Conservation (phyloP, 2,113 vertebrate genomes). For the Cryptomyrus ogoouensis region DNA sequence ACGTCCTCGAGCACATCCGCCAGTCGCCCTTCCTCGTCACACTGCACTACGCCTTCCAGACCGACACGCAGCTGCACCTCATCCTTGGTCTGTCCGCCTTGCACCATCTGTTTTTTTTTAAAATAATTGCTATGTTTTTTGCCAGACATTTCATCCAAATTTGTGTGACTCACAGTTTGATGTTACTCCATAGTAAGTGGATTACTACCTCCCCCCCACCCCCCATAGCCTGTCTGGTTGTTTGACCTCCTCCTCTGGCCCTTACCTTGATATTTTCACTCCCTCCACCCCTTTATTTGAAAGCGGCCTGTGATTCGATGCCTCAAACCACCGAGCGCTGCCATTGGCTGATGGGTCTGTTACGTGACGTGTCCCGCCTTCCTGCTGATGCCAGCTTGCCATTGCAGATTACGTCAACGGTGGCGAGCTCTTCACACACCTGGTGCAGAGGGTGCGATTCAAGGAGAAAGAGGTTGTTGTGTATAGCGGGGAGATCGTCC, state of each 20-base stretch:
- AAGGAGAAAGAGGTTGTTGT: constrained; percentile 86
- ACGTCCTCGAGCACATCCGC: constrained; percentile 91
- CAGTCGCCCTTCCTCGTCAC: constrained; percentile 91
- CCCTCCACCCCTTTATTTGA: background rate
- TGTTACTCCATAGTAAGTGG: background rate
- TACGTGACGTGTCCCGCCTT: background rate
- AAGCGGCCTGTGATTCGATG: background rate
- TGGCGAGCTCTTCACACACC: constrained; percentile 94
- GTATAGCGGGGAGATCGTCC: constrained; percentile 89
- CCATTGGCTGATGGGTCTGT: background rate
- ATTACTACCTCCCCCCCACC: background rate
- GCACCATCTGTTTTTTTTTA: background rate
- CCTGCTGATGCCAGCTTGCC: background rate
- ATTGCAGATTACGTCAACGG: constrained; percentile 90
- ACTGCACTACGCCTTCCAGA: constrained; percentile 96
- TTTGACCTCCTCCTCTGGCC: background rate
- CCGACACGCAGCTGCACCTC: constrained; percentile 94
- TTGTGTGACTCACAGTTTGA: background rate
- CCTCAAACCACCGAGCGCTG: background rate
- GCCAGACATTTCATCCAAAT: background rate
- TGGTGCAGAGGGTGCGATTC: constrained; percentile 93
- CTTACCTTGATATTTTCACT: background rate
- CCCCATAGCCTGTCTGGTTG: background rate
- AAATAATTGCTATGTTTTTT: background rate
- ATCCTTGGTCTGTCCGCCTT: constrained; percentile 72